Evolutionary conservation across 37 sponge, comb jelly and placozoan genomes (phyloP), one percentile per base, ranked within the genome.

Genomic region (Beroe ovata): DNA sequence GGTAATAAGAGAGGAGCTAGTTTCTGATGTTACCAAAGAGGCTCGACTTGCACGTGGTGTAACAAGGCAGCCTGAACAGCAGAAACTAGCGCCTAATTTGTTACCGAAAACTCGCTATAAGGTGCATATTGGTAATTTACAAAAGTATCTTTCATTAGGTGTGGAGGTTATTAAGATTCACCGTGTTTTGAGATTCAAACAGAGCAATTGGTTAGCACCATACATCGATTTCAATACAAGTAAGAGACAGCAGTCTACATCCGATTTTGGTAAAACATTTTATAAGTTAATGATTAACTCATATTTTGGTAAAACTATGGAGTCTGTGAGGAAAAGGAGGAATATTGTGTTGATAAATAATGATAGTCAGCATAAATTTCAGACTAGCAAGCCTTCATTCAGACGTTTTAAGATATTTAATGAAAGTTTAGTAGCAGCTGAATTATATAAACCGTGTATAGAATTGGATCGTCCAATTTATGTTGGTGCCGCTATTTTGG

Each of bases 261-360:
- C 36, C 34, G n/a, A 89, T 21, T 60, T 60, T 89, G 63, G 39
- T 38, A 60, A 60, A 23, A 23, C 16, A 22, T 60, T 89, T 28
- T 89, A 26, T 58, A 62, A 89, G 30, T 22, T 60, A 2, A 60
- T 89, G 89, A 89, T 39, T 32, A 89, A 89, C 29, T 60, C 89
- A 32, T 58, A 39, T 25, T 89, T 33, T 22, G 89, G 89, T 8
- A 89, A 89, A 32, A 89, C 63, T 22, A 89, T 89, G 89, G 89
- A 89, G n/a, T 38, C 34, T 26, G 61, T 89, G 61, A 89, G 63
- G 89, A 60, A 33, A 0, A n/a, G 89, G 14, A 23, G 26, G 61
- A 60, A 89, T 58, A 36, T 89, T 28, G 30, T 21, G 20, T n/a
- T 41, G 3, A 28, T 23, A 8, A n/a, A n/a, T n/a, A 41, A 39